Evolutionary conservation across 2,797 vertebrate species (phyloP).

Genomic region (Thunnus albacares): DNA sequence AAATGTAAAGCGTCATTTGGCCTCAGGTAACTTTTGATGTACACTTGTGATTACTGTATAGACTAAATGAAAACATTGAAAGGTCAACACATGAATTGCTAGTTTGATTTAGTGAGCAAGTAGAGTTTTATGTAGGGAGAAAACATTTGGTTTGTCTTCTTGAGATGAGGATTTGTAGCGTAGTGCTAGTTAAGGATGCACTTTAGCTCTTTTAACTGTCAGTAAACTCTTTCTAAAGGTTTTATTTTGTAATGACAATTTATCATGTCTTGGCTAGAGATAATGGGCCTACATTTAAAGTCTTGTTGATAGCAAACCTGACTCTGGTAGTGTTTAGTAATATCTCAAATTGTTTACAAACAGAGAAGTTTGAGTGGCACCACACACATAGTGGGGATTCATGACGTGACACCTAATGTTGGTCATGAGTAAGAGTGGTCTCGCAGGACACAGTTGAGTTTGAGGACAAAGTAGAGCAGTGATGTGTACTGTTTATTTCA

Average conservation of each 20-base stretch:
- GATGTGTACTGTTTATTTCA: constrained; percentile 25
- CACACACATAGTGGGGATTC: constrained; percentile 10
- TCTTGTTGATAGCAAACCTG: neutral
- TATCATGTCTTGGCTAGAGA: neutral
- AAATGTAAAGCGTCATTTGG: neutral
- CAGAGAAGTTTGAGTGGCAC: neutral
- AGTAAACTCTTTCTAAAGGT: neutral
- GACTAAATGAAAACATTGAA: neutral
- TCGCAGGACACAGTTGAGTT: constrained; percentile 16
- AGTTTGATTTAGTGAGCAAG: neutral
- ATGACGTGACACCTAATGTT: neutral
- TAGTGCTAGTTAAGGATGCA: neutral
- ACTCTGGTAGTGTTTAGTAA: neutral
- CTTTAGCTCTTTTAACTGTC: neutral
- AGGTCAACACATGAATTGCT: neutral
- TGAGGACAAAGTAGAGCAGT: constrained; percentile 13
- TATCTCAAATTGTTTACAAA: constrained; percentile 31
- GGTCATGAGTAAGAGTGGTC: neutral
- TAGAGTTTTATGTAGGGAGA: no score
- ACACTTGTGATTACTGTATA: neutral
- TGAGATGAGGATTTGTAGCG: neutral
- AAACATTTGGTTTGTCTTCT: neutral
- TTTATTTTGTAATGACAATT: neutral
- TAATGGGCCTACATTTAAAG: neutral
- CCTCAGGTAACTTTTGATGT: neutral